Evolutionary conservation across 2,888 invertebrate species (phyloP).

Genomic region (Limenitis camilla): DNA sequence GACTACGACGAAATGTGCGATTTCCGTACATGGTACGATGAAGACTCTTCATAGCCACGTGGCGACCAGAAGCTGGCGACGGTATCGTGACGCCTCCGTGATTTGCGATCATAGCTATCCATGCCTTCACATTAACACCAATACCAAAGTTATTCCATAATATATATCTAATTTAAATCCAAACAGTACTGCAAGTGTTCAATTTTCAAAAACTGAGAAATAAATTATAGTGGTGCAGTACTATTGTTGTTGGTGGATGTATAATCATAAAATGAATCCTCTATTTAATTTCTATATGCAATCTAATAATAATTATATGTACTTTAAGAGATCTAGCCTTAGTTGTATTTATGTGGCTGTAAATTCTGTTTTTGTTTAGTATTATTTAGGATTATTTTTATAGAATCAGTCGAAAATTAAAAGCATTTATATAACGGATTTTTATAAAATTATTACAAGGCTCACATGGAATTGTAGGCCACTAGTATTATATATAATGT

Average conservation of each 20-base stretch:
- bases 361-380: slow-evolving; percentile 30
- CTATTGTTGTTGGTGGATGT: slow-evolving; percentile 31
- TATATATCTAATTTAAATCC: slow-evolving; percentile 27
- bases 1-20: slow-evolving; percentile 66
- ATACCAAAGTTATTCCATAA: slow-evolving; percentile 68
- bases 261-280: slow-evolving; percentile 27
- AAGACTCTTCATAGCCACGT: slow-evolving; percentile 64
- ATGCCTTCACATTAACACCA: slow-evolving; percentile 45
- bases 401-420: slow-evolving; percentile 27
- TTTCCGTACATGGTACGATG: slow-evolving; percentile 67
- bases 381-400: slow-evolving; percentile 29
- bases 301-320: slow-evolving; percentile 19
- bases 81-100: slow-evolving; percentile 16
- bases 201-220: slow-evolving; percentile 34
- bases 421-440: slow-evolving; percentile 50
- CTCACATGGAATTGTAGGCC: slow-evolving; percentile 22
- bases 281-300: slow-evolving; percentile 26
- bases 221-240: slow-evolving; percentile 43
- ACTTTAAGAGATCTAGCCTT: slow-evolving; percentile 25
- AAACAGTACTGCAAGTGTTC: slow-evolving; percentile 42
- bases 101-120: slow-evolving; percentile 16
- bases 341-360: slow-evolving; percentile 32
- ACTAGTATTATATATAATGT: slow-evolving; percentile 14
- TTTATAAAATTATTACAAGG: slow-evolving; percentile 17
- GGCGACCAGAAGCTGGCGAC: slow-evolving; percentile 21